Evolutionary conservation across 1,140 invertebrate genomes (phyloP).

Genomic region (Cheumatopsyche charites): DNA sequence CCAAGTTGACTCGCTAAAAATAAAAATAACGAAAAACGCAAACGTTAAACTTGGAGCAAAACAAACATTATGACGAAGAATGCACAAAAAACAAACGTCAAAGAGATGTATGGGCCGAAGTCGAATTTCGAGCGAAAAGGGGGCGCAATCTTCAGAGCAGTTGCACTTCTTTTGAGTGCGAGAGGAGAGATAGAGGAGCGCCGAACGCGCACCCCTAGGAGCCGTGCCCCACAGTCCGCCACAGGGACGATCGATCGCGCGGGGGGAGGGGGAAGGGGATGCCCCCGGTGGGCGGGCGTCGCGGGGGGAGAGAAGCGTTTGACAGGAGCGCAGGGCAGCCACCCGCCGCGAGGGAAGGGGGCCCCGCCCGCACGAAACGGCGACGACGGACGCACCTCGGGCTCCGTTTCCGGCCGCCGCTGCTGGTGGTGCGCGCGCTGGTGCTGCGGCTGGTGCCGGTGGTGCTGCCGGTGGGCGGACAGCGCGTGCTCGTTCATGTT

Average conservation of each 20-base stretch:
- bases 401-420: neutral
- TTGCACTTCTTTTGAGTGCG: too few species aligned
- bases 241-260: neutral
- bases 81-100: too few species aligned
- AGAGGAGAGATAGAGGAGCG: too few species aligned
- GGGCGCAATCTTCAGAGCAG: too few species aligned
- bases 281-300: neutral
- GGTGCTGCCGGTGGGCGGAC: neutral
- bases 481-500: constrained; percentile 7
- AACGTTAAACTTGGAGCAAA: too few species aligned
- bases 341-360: neutral
- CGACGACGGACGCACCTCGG: neutral
- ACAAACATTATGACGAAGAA: too few species aligned
- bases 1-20: too few species aligned
- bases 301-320: neutral
- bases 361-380: neutral
- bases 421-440: neutral
- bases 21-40: too few species aligned
- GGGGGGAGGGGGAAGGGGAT: neutral
- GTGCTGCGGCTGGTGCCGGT: neutral
- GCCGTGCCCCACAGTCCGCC: too few species aligned
- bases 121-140: too few species aligned
- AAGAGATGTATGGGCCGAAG: too few species aligned
- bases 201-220: too few species aligned
- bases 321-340: constrained; percentile 2